Conservation (phyloP, 2,888 invertebrate species). For the Leptogaster cylindrica region DNA sequence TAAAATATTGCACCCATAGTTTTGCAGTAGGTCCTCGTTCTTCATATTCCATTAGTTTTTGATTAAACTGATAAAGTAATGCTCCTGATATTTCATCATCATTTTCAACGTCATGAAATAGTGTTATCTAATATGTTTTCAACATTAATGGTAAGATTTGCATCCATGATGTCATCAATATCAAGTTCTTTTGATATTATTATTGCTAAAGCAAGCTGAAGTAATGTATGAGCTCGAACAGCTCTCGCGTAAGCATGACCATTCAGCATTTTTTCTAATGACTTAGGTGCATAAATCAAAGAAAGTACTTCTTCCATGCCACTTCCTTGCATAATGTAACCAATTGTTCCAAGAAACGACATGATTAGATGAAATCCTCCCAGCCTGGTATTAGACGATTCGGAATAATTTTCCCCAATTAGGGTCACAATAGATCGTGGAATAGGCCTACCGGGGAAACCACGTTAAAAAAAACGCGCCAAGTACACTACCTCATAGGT, state of each 20-base stretch:
- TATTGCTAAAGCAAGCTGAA: constrained; percentile 54
- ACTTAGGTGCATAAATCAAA: constrained; percentile 52
- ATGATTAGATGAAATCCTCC: constrained; percentile 52
- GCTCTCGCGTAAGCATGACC: constrained; percentile 50
- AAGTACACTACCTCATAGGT: too few species aligned
- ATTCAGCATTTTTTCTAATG: constrained; percentile 52
- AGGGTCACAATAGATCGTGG: too few species aligned
- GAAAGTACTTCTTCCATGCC: constrained; percentile 54
- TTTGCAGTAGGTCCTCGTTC: constrained; percentile 55
- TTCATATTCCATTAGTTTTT: constrained; percentile 52
- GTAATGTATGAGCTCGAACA: constrained; percentile 48
- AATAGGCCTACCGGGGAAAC: too few species aligned
- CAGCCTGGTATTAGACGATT: constrained; percentile 42
- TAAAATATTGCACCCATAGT: constrained; percentile 48
- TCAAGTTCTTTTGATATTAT: constrained; percentile 53
- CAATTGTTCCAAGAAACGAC: constrained; percentile 57
- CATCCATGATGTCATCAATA: constrained; percentile 50
- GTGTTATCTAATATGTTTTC: constrained; percentile 47
- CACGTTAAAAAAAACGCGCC: too few species aligned
- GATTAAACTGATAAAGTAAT: constrained; percentile 51
- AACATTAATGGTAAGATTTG: not conserved
- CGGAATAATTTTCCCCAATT: too few species aligned
- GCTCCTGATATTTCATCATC: constrained; percentile 50
- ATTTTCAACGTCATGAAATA: constrained; percentile 54
- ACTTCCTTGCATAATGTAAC: constrained; percentile 58